phyloP scores from a whole-genome alignment of 2,888 invertebrate genomes.

The Ormyrus labotus region DNA sequence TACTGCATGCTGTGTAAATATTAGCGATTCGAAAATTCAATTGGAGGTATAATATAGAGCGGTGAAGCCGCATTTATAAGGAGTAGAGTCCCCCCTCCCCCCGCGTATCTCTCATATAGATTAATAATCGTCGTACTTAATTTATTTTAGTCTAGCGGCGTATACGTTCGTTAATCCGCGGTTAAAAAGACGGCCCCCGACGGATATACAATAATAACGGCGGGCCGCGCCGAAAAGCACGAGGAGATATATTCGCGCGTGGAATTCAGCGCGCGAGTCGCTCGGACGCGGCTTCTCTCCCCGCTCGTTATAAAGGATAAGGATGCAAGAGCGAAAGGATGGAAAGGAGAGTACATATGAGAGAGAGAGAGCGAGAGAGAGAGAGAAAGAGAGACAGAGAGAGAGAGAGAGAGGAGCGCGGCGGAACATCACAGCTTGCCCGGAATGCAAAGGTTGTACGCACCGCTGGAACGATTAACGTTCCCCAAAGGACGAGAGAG shows the following conservation, averaged over 20 bases:
- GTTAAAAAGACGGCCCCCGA: neutral
- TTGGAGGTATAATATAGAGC: slow-evolving; percentile 29
- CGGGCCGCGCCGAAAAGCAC: neutral
- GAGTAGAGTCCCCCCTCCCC: slow-evolving; percentile 40
- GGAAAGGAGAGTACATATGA: no score
- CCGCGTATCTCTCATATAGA: slow-evolving; percentile 60
- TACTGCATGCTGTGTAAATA: slow-evolving; percentile 31
- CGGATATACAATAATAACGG: neutral
- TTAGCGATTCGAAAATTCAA: neutral
- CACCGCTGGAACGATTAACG: slow-evolving; percentile 63
- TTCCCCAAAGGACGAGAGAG: slow-evolving; percentile 61
- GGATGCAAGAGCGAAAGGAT: neutral
- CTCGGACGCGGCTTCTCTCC: neutral
- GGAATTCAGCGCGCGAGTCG: no score
- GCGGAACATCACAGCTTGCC: slow-evolving; percentile 49
- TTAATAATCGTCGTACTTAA: slow-evolving; percentile 70
- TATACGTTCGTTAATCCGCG: slow-evolving; percentile 58
- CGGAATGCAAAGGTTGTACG: slow-evolving; percentile 61
- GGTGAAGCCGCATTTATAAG: slow-evolving; percentile 42
- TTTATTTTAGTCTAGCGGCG: slow-evolving; percentile 64
- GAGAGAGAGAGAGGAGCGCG: slow-evolving; percentile 50
- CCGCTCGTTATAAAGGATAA: slow-evolving; percentile 2
- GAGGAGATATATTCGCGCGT: no score
- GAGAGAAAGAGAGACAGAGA: slow-evolving; percentile 31
- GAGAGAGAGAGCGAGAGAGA: slow-evolving; percentile 39